Percentiles rank a stretch among this genome's conserved stretches.
Conservation (phyloP, 2,113 vertebrate genomes). For the Zosterops japonicus region DNA sequence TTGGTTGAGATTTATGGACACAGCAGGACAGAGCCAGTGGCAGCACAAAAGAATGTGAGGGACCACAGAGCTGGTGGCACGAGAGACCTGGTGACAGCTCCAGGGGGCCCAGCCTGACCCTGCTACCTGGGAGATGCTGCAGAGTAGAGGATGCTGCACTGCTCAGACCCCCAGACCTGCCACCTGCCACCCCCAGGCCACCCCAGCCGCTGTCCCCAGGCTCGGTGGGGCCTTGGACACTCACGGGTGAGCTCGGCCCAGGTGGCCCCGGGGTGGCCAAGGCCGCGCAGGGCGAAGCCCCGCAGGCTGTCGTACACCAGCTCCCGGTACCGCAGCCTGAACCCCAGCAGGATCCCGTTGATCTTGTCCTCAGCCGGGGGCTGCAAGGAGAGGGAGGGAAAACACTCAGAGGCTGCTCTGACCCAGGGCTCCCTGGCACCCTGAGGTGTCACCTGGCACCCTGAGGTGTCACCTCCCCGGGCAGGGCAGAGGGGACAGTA, state of each 20-base stretch:
- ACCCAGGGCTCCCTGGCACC: rapidly evolving
- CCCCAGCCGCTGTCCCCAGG: neutral
- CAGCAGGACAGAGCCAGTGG: neutral
- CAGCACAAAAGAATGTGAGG: rapidly evolving
- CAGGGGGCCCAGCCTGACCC: neutral
- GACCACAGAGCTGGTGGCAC: neutral
- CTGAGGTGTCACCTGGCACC: neutral
- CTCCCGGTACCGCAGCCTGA: constrained; percentile 90
- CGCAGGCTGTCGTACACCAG: constrained; percentile 84
- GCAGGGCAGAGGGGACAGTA: constrained; percentile 16
- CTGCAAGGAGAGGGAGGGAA: constrained; percentile 47
- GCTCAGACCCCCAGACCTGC: neutral
- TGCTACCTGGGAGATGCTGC: rapidly evolving
- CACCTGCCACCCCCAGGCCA: rapidly evolving
- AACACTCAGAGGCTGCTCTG: neutral
- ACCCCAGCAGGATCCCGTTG: constrained; percentile 93
- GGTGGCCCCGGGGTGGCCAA: constrained; percentile 71
- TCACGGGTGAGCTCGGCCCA: constrained; percentile 92
- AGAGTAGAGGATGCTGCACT: neutral
- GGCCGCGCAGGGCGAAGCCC: constrained; percentile 76
- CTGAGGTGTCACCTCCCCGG: neutral
- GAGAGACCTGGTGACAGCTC: too few relatives aligned
- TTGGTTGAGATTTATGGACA: neutral
- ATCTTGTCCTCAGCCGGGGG: constrained; percentile 90
- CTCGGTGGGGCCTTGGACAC: neutral